A percentile compares a stretch with the other conserved stretches of the same genome.
Evolutionary conservation across 2,113 vertebrate genomes (phyloP).

Genomic region (Neomonachus schauinslandi): DNA sequence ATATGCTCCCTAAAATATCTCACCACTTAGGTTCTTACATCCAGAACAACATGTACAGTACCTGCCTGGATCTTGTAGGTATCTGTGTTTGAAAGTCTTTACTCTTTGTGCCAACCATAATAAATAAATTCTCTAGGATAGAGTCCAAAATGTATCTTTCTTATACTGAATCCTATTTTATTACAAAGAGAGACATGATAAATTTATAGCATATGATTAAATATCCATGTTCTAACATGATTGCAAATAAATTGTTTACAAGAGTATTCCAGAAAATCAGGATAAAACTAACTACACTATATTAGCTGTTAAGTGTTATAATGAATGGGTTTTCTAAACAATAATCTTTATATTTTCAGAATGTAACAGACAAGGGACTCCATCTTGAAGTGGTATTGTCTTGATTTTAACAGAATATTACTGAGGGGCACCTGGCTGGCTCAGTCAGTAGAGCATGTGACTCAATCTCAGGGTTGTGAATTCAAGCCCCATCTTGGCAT

Average conservation of each 20-base stretch:
- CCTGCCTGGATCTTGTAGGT: not conserved
- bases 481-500: not conserved
- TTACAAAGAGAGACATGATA: constrained; percentile 26
- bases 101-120: not conserved
- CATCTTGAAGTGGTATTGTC: not conserved
- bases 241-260: constrained; percentile 39
- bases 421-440: not conserved
- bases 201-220: constrained; percentile 63
- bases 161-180: constrained; percentile 31
- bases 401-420: not conserved
- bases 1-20: not conserved
- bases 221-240: constrained; percentile 47
- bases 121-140: constrained; percentile 11
- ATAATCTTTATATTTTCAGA: constrained; percentile 34
- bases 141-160: constrained; percentile 20
- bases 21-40: not conserved
- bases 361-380: not conserved
- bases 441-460: not conserved
- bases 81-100: not conserved
- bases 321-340: not conserved
- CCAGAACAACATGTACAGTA: not conserved
- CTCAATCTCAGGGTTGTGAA: not conserved
- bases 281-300: not conserved
- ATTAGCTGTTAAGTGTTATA: not conserved
- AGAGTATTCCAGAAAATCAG: not conserved